These are phyloP conservation scores for Eupeodes corollae DNA, from an alignment of 1,140 invertebrate species.

Conservation along the genomic window DNA sequence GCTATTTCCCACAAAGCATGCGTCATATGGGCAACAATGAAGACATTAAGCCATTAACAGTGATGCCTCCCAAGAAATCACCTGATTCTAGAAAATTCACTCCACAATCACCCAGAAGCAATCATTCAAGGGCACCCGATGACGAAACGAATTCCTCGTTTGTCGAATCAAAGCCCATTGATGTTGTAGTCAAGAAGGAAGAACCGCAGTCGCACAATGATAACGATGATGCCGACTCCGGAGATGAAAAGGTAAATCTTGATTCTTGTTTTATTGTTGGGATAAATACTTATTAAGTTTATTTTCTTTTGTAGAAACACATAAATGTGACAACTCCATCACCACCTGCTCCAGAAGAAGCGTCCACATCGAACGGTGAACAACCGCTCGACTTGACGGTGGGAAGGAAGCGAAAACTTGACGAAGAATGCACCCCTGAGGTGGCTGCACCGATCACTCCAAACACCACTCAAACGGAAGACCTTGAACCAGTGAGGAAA, in stretches of 20 bases:
- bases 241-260: slow-evolving; percentile 5
- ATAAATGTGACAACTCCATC: slow-evolving; percentile 1
- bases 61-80: no score
- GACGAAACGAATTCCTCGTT: slow-evolving; percentile 7
- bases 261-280: no score
- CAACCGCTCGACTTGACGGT: slow-evolving; percentile 65
- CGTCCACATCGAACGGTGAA: slow-evolving; percentile 34
- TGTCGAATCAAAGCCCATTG: background rate
- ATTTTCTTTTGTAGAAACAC: slow-evolving; percentile 4
- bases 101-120: slow-evolving; percentile 1
- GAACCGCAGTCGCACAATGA: no score
- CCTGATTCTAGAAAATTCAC: background rate
- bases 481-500: background rate
- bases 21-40: no score
- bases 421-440: background rate
- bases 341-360: background rate
- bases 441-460: slow-evolving; percentile 2
- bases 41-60: no score
- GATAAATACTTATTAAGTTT: background rate
- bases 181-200: background rate
- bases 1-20: no score
- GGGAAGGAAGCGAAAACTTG: slow-evolving; percentile 29
- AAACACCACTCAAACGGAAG: background rate
- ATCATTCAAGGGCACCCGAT: slow-evolving; percentile 11
- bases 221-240: no score